Conservation (phyloP, 92 coral and sea anemone species). For the Heteractis magnifica region DNA sequence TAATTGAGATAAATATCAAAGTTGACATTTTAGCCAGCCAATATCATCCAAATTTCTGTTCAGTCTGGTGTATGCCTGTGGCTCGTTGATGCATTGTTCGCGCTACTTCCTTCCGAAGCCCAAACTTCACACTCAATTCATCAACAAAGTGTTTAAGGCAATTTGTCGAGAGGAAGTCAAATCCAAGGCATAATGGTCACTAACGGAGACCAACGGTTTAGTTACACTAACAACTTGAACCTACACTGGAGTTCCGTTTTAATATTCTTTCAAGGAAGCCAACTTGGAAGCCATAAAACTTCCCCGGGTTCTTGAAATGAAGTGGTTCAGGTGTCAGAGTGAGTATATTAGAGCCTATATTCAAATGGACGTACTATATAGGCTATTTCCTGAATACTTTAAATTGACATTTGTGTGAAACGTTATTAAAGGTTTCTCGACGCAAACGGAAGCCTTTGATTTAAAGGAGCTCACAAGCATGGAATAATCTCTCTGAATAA, state of each 20-base stretch:
- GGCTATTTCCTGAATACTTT: neutral
- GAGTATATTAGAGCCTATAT: neutral
- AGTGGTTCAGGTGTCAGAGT: neutral
- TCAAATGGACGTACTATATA: neutral
- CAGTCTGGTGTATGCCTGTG: neutral
- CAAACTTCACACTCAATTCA: slow-evolving; percentile 12
- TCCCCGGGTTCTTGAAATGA: neutral
- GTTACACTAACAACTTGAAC: neutral
- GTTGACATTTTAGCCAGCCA: neutral
- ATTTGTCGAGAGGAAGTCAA: slow-evolving; percentile 14
- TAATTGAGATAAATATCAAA: neutral
- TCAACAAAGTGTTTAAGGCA: slow-evolving; percentile 28
- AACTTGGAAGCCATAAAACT: neutral
- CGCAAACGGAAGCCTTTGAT: neutral
- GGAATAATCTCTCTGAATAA: neutral
- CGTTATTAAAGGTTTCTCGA: neutral
- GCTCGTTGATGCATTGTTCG: neutral
- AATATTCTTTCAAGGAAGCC: neutral
- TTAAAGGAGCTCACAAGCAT: neutral
- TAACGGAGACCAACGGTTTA: neutral
- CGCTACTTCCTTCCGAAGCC: neutral
- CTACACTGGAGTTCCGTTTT: neutral
- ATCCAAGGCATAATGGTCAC: neutral
- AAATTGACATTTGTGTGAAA: neutral
- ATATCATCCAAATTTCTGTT: neutral